These are phyloP conservation scores for Aspidoscelis tigris DNA, from an alignment of 2,113 vertebrate genomes.

Conservation along the genomic window DNA sequence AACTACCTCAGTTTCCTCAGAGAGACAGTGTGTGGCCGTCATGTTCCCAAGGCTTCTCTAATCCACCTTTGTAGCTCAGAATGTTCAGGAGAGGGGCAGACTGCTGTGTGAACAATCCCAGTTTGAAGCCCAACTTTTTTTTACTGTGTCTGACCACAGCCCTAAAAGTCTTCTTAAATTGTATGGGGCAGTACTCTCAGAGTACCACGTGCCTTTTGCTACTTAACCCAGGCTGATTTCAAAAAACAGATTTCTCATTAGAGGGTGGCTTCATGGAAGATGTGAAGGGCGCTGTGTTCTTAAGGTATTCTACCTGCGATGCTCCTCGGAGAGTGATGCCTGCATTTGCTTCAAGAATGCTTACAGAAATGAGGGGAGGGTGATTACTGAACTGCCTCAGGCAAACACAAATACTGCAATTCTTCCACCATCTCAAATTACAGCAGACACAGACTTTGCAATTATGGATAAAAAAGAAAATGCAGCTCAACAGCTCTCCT, in stretches of 20 bases:
- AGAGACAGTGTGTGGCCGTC: no score
- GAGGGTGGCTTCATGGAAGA: not conserved
- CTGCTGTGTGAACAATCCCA: no score
- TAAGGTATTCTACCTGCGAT: conserved; percentile 31
- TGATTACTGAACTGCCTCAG: conserved; percentile 25
- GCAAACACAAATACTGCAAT: conserved; percentile 17
- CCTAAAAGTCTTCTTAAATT: not conserved
- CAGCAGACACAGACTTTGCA: conserved; percentile 63
- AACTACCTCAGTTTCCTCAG: no score
- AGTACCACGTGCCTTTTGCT: conserved; percentile 7
- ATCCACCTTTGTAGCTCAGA: no score
- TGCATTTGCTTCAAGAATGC: conserved; percentile 60
- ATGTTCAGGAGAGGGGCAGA: no score
- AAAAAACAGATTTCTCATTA: conserved; percentile 31
- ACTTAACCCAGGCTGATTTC: conserved; percentile 2
- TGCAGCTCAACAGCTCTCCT: conserved; percentile 35
- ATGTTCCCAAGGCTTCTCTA: no score
- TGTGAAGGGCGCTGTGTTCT: conserved; percentile 40
- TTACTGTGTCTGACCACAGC: no score
- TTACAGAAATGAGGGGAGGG: conserved; percentile 16
- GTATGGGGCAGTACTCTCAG: conserved; percentile 5
- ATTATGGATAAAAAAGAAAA: conserved; percentile 58
- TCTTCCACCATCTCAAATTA: conserved; percentile 58
- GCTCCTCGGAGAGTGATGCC: conserved; percentile 23
- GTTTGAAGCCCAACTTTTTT: no score